Evolutionary conservation across 2,888 invertebrate genomes (phyloP).

Genomic region (Trichogramma evanescens): DNA sequence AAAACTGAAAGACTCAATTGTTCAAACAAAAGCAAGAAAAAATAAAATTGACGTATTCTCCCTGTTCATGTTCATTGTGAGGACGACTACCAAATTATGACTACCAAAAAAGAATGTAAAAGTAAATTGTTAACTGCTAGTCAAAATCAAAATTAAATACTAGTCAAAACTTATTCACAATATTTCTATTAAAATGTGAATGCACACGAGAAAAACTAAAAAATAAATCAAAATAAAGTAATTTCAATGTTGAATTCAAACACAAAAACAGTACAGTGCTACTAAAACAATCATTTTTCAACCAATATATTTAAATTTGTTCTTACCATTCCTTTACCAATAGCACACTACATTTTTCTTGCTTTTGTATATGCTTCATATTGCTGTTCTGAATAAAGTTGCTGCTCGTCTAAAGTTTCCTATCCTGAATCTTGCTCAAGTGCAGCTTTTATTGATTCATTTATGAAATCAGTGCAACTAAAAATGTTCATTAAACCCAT

Average conservation of each 20-base stretch:
- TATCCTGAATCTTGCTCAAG: conserved; percentile 85
- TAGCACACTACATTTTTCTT: conserved; percentile 60
- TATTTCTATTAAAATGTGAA: conserved; percentile 51
- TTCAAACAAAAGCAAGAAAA: not conserved
- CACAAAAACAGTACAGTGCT: no score
- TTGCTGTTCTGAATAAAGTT: conserved; percentile 77
- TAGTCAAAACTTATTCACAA: conserved; percentile 50
- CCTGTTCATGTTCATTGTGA: conserved; percentile 28
- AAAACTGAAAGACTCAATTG: conserved; percentile 1
- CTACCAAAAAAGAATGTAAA: conserved; percentile 37
- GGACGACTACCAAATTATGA: conserved; percentile 30
- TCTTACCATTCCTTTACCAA: conserved; percentile 63
- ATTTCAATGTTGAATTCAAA: not conserved
- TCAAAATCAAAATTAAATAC: no score
- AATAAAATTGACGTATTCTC: conserved; percentile 23
- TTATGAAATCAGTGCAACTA: conserved; percentile 78
- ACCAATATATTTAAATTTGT: not conserved
- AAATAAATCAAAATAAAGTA: not conserved
- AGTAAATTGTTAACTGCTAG: conserved; percentile 33
- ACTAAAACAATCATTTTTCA: not conserved
- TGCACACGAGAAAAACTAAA: no score
- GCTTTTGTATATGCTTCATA: conserved; percentile 67
- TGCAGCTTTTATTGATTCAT: conserved; percentile 75
- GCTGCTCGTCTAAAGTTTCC: conserved; percentile 83
- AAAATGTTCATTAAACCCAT: conserved; percentile 15